Evolutionary conservation across 2,113 vertebrate genomes (phyloP).

Genomic region (Falcunculus frontatus): DNA sequence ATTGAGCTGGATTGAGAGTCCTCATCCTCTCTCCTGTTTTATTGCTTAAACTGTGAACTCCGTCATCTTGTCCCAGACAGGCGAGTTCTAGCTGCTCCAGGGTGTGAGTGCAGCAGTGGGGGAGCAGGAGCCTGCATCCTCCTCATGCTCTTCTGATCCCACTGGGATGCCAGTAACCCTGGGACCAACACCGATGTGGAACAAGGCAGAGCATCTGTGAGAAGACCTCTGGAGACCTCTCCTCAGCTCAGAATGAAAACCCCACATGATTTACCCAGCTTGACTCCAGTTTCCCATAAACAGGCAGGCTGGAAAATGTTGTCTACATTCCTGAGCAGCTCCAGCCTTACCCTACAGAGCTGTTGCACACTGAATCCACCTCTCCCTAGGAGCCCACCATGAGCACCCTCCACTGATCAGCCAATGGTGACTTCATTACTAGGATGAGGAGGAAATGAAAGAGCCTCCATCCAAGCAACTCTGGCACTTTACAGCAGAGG

Average conservation of each 20-base stretch:
- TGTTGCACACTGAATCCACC: not conserved
- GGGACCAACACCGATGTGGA: fast-evolving
- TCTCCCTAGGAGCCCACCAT: fast-evolving
- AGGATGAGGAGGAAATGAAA: not conserved
- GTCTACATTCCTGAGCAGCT: not conserved
- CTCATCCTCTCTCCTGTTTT: not conserved
- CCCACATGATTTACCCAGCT: not conserved
- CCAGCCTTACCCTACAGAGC: not conserved
- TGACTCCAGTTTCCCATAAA: not conserved
- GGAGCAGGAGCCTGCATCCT: not conserved
- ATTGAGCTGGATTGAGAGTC: not conserved
- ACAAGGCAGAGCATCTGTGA: not conserved
- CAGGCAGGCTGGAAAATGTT: not conserved
- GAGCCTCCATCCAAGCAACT: not conserved
- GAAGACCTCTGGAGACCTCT: not conserved
- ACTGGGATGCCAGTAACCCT: not conserved
- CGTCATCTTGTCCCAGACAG: not conserved
- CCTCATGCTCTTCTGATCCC: not conserved
- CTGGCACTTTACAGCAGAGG: slow-evolving; percentile 1
- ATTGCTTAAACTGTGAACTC: not conserved
- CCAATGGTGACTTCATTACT: not conserved
- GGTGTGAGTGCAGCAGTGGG: not conserved
- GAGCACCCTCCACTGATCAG: fast-evolving
- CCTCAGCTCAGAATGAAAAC: not conserved
- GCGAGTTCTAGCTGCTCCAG: not conserved